Base-by-base conservation (phyloP, 2,888 invertebrate genomes). In the Bombyx huttoni region DNA sequence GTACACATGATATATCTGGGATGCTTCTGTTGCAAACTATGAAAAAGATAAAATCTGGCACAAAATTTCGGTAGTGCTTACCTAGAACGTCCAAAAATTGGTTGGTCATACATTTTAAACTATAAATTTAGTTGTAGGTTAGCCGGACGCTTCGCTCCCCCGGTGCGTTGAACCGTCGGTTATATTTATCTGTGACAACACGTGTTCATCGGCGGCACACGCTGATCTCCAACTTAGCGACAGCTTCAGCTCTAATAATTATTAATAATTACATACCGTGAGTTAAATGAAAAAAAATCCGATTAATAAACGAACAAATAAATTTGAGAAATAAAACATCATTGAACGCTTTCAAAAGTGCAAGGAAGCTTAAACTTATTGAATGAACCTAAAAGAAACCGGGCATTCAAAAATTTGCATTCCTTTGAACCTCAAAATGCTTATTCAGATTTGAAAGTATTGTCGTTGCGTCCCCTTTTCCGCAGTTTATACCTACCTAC, bases 181-280 rank as follows among this genome's bases (percentile, higher is more conserved):
- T 88, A 88, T 86, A 87, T 88, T 84, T 88, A 88, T 85, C 87
- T 78, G 65, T 77, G 70, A 72, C 80, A 78, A 78, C 86, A 85
- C 80, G 82, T 86, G 84, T 81, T 49, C 65, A 60, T 62, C 68
- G 64, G 68, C 73, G 67, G 71, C 75, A 72, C 73, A 72, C 75
- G 63, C 59, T 63, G 68, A 73, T 75, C 74, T 74, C 73, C 70
- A 74, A 73, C 77, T 67, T 73, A 55, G 72, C 68, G 60, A 70
- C 69, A 60, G 63, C 71, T 75, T 72, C 72, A 68, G 74, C 68
- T 62, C 59, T 35, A 56, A 56, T 58, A 56, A 68, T 67, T 65
- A 62, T 70, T 68, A 61, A 64, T 60, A 60, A 53, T 55, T 51
- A 35, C 53, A 51, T 50, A 52, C 50, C 47, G 40, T 49, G 35